A percentile compares a stretch with the other conserved stretches of the same genome.
These are phyloP conservation scores for Ophraella communa DNA, from an alignment of 2,888 invertebrate species.

Conservation along the genomic window DNA sequence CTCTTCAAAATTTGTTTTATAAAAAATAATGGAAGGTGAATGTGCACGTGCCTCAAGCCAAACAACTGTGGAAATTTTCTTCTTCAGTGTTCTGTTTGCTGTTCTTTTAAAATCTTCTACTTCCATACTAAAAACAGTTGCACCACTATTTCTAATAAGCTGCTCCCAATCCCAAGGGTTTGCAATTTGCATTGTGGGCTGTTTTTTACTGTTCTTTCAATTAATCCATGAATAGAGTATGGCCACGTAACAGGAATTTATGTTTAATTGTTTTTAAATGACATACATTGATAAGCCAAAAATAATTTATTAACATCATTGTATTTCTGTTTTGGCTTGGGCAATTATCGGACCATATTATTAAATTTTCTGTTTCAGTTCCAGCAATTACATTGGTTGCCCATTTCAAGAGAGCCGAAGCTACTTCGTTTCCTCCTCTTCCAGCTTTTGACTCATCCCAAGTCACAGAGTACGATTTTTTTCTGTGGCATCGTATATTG, in stretches of 20 bases:
- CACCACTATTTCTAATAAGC: neutral
- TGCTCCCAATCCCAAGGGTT: constrained; percentile 5
- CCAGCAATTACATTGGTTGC: constrained; percentile 10
- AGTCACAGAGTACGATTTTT: constrained; percentile 22
- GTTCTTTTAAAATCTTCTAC: neutral
- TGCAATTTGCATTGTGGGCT: constrained; percentile 7
- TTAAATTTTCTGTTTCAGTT: neutral
- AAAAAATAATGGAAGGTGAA: constrained; percentile 4
- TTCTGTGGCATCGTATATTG: constrained; percentile 30
- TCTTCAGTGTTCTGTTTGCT: neutral
- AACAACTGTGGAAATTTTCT: constrained; percentile 9
- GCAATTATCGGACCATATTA: constrained; percentile 25
- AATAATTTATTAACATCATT: constrained; percentile 6
- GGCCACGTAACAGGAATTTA: constrained; percentile 20
- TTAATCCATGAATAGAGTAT: constrained; percentile 9
- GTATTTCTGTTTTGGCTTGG: constrained; percentile 21
- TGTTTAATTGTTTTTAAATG: neutral
- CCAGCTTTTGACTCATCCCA: constrained; percentile 37
- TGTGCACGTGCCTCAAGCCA: constrained; percentile 12
- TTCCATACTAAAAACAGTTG: constrained; percentile 10
- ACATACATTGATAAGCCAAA: neutral
- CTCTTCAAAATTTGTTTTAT: constrained; percentile 5
- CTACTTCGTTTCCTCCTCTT: constrained; percentile 31
- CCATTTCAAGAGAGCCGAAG: constrained; percentile 37
- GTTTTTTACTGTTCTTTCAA: constrained; percentile 24